Conservation (phyloP, 2,888 invertebrate genomes). For the Heptascelio sp. region DNA sequence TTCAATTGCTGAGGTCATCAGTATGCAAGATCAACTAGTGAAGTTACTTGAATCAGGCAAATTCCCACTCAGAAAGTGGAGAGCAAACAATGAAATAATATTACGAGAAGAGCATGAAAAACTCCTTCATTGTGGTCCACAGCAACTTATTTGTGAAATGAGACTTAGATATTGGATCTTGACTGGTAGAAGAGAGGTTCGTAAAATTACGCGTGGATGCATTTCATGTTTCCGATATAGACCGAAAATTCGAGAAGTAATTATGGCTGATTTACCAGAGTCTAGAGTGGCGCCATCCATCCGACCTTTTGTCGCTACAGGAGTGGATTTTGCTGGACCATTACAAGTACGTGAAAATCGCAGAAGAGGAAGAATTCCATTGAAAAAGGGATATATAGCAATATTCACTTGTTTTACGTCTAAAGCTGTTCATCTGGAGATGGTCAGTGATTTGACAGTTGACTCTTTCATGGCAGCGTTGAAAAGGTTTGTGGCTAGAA, state of each 20-base stretch:
- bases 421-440: too few relatives aligned
- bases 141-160: constrained; percentile 28
- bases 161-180: constrained; percentile 76
- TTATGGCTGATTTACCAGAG: constrained; percentile 79
- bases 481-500: too few relatives aligned
- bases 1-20: constrained; percentile 61
- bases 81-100: neutral
- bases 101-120: neutral
- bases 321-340: constrained; percentile 68
- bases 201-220: constrained; percentile 73
- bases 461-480: too few relatives aligned
- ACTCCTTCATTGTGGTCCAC: neutral
- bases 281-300: constrained; percentile 70
- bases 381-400: too few relatives aligned
- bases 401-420: too few relatives aligned
- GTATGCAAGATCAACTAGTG: constrained; percentile 12
- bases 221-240: constrained; percentile 74
- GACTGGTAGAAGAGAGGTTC: constrained; percentile 69
- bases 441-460: too few relatives aligned
- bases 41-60: constrained; percentile 12
- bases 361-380: neutral
- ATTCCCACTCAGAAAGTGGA: neutral
- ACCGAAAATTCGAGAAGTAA: constrained; percentile 67
- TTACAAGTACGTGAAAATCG: constrained; percentile 70
- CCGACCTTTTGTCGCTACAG: constrained; percentile 23